Conservation (phyloP, 2,113 vertebrate genomes). For the Gadus macrocephalus region DNA sequence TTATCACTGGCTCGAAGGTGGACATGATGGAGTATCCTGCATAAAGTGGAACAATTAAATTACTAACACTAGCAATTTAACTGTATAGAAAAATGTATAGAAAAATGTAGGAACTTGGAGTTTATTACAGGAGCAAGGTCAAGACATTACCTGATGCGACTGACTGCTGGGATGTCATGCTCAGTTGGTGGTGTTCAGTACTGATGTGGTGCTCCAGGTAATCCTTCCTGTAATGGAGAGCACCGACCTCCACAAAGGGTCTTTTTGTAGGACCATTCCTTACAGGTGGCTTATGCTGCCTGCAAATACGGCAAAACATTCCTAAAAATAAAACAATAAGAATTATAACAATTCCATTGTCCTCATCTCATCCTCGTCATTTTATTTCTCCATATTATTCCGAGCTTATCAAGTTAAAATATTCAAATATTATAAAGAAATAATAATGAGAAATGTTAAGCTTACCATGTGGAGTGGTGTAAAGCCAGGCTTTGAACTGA, state of each 20-base stretch:
- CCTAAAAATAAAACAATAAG: conserved; percentile 1
- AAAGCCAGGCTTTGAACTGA: conserved; percentile 11
- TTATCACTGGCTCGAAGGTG: conserved; percentile 9
- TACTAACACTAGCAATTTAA: background rate
- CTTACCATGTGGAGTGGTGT: conserved; percentile 8
- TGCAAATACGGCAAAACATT: conserved; percentile 13
- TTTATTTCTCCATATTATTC: no score
- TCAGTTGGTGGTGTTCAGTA: background rate
- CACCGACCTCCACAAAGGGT: conserved; percentile 1
- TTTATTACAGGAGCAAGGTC: no score
- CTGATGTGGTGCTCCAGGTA: conserved; percentile 2
- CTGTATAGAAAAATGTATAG: no score
- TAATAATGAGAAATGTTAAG: background rate
- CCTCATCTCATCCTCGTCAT: no score
- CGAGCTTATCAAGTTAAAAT: no score
- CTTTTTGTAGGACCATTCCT: conserved; percentile 4
- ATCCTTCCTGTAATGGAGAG: background rate
- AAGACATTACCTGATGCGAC: conserved; percentile 2
- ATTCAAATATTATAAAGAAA: background rate
- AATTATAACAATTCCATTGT: background rate
- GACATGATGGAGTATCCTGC: conserved; percentile 6
- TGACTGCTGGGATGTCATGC: background rate
- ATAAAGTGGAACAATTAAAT: background rate
- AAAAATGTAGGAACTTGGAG: no score
- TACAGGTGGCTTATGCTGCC: conserved; percentile 8